A percentile compares a stretch with the other conserved stretches of the same genome.
These are phyloP conservation scores for Sorex fumeus DNA, from an alignment of 2,113 vertebrate species.

Conservation along the genomic window DNA sequence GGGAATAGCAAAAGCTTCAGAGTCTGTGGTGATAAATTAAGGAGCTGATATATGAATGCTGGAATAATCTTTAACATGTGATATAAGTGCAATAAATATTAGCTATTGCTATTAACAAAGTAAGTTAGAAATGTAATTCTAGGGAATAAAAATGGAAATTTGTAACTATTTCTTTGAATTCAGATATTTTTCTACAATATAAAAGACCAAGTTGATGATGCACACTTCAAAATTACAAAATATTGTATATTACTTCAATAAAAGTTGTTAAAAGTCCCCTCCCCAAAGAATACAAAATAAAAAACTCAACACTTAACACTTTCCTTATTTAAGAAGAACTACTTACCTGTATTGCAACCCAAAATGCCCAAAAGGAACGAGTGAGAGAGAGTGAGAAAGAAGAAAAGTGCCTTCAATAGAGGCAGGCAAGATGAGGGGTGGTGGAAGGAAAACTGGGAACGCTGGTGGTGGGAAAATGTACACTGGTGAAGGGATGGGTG, in stretches of 20 bases:
- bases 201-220: not conserved
- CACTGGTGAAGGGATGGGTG: no score
- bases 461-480: not conserved
- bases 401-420: no score
- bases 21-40: not conserved
- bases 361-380: no score
- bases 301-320: conserved; percentile 78
- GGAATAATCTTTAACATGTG: not conserved
- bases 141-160: conserved; percentile 28
- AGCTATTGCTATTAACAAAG: not conserved
- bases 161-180: not conserved
- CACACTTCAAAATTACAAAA: not conserved
- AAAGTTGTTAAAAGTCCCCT: not conserved
- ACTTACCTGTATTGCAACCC: not conserved
- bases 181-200: conserved; percentile 80
- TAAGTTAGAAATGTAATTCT: conserved; percentile 6
- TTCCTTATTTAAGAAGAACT: conserved; percentile 80
- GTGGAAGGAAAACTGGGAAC: no score
- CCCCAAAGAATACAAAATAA: not conserved
- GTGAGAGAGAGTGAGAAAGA: no score
- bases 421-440: no score
- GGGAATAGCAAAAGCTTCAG: not conserved
- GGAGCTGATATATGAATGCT: not conserved
- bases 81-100: not conserved
- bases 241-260: not conserved